Evolutionary conservation across 1,140 invertebrate species (phyloP).

Genomic region (Cyrtorhinus lividipennis): DNA sequence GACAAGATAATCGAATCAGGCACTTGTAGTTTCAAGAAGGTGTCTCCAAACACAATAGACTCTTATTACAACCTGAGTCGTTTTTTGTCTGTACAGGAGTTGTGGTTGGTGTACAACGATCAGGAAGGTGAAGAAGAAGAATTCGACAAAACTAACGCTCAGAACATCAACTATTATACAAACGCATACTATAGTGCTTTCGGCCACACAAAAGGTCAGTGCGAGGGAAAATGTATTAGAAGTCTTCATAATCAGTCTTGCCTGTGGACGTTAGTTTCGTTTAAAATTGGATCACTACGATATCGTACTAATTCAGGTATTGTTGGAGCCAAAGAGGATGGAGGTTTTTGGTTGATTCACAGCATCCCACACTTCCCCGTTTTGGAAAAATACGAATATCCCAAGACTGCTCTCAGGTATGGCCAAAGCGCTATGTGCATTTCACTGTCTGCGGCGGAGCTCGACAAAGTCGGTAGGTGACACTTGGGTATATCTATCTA

Average conservation of each 20-base stretch:
- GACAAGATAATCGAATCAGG: not conserved
- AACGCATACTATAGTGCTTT: conserved; percentile 26
- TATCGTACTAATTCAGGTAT: conserved; percentile 38
- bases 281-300: not conserved
- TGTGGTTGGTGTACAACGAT: conserved; percentile 71
- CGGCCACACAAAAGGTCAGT: conserved; percentile 56
- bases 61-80: not conserved
- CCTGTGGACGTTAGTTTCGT: not conserved
- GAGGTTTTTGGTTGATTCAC: conserved; percentile 80
- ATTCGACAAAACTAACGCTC: no score
- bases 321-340: conserved; percentile 48
- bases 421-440: conserved; percentile 83
- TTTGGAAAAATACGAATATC: conserved; percentile 48
- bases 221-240: not conserved
- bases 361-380: conserved; percentile 58
- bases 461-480: conserved; percentile 52
- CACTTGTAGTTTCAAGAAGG: not conserved
- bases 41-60: not conserved
- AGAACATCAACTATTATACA: conserved; percentile 32
- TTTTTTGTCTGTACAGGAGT: conserved; percentile 26
- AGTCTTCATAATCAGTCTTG: not conserved
- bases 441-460: conserved; percentile 43
- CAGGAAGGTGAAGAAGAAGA: no score
- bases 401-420: conserved; percentile 49
- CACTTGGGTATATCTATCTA: no score